A percentile compares a stretch with the other conserved stretches of the same genome.
These are phyloP conservation scores for Poeciliopsis retropinna DNA, from an alignment of 2,113 vertebrate species.

Conservation along the genomic window DNA sequence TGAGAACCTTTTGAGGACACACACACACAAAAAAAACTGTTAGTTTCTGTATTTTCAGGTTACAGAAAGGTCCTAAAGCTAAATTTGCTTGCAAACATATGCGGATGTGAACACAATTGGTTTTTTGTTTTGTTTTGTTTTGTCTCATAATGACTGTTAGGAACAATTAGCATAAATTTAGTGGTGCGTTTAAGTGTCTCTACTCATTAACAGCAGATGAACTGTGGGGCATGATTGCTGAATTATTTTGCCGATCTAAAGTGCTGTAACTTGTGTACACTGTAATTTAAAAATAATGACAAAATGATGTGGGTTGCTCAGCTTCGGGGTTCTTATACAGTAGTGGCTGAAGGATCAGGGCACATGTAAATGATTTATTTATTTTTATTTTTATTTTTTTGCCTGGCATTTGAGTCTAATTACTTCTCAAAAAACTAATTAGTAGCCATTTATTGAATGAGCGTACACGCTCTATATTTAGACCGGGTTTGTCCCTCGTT, in stretches of 20 bases:
- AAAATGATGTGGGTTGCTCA: constrained; percentile 6
- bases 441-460: constrained; percentile 44
- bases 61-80: neutral
- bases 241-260: neutral
- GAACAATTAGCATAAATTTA: neutral
- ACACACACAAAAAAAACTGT: too few species aligned
- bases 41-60: neutral
- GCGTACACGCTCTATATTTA: constrained; percentile 48
- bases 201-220: neutral
- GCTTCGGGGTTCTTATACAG: constrained; percentile 40
- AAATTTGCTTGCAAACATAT: neutral
- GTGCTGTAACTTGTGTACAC: neutral
- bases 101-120: neutral
- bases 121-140: neutral
- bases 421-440: constrained; percentile 57
- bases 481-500: constrained; percentile 33
- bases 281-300: constrained; percentile 4
- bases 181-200: neutral
- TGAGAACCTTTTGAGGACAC: neutral
- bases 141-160: neutral
- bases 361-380: constrained; percentile 20
- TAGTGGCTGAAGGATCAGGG: constrained; percentile 38
- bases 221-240: neutral
- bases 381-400: constrained; percentile 27
- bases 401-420: constrained; percentile 59